Conservation (phyloP, 2,797 vertebrate genomes). For the Melanogrammus aeglefinus region DNA sequence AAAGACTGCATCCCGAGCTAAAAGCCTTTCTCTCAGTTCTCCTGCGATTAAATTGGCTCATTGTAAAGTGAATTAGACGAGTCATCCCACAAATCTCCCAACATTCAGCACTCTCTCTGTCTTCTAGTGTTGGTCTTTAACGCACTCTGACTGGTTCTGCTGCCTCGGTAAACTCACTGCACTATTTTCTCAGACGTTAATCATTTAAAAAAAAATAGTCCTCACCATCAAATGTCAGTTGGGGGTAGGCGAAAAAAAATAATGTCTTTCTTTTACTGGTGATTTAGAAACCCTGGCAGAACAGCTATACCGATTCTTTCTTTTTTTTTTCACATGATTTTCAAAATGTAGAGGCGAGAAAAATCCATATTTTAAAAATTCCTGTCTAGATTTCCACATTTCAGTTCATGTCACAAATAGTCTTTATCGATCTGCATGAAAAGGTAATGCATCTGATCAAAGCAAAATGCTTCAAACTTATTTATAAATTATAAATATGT, state of each 20-base stretch:
- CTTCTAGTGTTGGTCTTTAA: neutral
- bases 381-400: neutral
- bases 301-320: neutral
- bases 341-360: neutral
- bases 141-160: neutral
- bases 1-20: neutral
- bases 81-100: conserved; percentile 1
- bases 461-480: neutral
- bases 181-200: neutral
- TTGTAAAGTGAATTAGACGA: conserved; percentile 1
- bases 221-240: neutral
- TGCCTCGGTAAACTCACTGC: neutral
- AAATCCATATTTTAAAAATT: neutral
- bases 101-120: neutral
- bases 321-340: neutral
- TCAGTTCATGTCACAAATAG: neutral
- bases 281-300: neutral
- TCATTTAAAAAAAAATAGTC: neutral
- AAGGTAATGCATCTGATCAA: neutral
- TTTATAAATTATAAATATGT: too few species aligned
- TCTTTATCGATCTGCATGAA: neutral
- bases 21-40: neutral
- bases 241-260: neutral
- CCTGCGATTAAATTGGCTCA: neutral
- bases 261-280: neutral